These are phyloP conservation scores for Ailurus styani DNA, from an alignment of 2,113 vertebrate species.

Conservation along the genomic window DNA sequence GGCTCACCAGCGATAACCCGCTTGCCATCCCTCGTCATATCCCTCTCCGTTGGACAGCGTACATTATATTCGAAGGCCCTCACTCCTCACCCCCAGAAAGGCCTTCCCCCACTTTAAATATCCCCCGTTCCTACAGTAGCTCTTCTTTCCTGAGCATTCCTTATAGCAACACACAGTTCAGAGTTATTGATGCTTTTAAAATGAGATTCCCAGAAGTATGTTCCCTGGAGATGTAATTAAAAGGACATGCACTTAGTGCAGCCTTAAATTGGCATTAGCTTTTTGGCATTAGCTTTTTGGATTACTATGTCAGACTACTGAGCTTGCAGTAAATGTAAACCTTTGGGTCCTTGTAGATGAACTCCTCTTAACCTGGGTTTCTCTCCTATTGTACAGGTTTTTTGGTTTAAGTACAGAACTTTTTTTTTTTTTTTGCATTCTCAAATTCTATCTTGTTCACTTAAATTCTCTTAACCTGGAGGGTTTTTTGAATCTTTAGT, in stretches of 20 bases:
- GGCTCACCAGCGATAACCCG: background rate
- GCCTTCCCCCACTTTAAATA: background rate
- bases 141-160: constrained; percentile 12
- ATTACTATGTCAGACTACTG: background rate
- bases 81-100: background rate
- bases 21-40: background rate
- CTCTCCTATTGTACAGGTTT: background rate
- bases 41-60: background rate
- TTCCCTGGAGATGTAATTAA: background rate
- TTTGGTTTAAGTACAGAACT: background rate
- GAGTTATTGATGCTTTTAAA: constrained; percentile 21
- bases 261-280: background rate
- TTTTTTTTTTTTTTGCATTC: background rate
- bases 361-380: background rate
- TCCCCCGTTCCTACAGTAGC: background rate
- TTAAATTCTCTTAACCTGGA: background rate
- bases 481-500: background rate
- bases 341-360: background rate
- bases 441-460: background rate
- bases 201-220: background rate
- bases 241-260: background rate
- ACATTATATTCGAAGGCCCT: background rate
- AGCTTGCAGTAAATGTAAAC: background rate
- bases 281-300: background rate
- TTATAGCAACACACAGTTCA: background rate